These are phyloP conservation scores for Rhadina sibilatrix DNA, from an alignment of 2,113 vertebrate genomes.

Conservation along the genomic window DNA sequence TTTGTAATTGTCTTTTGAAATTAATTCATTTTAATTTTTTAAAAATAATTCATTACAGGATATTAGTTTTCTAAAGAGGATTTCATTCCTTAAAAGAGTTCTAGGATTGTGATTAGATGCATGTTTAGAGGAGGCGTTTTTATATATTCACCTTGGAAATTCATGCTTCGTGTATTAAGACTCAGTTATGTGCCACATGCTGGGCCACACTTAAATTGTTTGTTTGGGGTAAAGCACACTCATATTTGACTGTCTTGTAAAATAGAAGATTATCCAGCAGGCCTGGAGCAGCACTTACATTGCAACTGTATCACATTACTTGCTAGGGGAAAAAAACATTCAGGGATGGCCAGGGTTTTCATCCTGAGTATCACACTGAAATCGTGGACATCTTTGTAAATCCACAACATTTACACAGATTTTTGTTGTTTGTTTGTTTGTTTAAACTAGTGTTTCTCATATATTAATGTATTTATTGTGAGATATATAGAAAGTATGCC, in stretches of 20 bases:
- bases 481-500: not conserved
- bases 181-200: not conserved
- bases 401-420: not conserved
- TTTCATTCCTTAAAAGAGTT: constrained; percentile 59
- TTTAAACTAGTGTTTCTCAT: not conserved
- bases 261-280: not conserved
- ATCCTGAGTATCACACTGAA: not conserved
- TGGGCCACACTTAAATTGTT: not conserved
- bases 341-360: not conserved
- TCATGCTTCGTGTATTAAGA: not conserved
- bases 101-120: constrained; percentile 30
- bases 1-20: constrained; percentile 65
- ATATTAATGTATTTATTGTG: not conserved
- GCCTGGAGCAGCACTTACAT: not conserved
- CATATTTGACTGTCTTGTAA: not conserved
- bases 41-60: constrained; percentile 43
- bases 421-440: not conserved
- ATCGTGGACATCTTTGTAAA: not conserved
- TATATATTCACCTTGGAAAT: not conserved
- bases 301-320: not conserved
- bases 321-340: not conserved
- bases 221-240: not conserved
- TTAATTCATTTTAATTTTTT: constrained; percentile 56
- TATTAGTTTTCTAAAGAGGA: constrained; percentile 29
- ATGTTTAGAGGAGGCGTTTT: constrained; percentile 14